Base-by-base conservation (phyloP, 2,113 vertebrate genomes). In the Pteronura brasiliensis region DNA sequence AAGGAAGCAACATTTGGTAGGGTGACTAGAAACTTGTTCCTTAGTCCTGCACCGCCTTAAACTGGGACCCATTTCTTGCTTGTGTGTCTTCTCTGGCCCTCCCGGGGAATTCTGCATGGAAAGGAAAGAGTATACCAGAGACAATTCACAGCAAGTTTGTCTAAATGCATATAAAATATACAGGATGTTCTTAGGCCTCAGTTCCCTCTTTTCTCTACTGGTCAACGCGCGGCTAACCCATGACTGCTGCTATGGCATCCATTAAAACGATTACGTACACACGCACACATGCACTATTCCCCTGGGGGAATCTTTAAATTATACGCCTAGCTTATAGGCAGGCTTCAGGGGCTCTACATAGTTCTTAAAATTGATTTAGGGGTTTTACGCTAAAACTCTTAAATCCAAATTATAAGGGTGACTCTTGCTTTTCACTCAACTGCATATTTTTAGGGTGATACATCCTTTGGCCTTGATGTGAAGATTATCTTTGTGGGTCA, bases 401-500 rank as follows among this genome's bases (percentile, higher is more conserved):
- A 79, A 27, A 29, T 93, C 29, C 6, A 81, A 57, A 77, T 89
- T 21, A 44, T 27, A 7, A 31, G 23, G 29, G 20, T 1, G 15
- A 83, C n/a, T 92, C 49, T 84, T 96, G 87, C 59, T 63, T 82
- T 95, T 95, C 61, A 42, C 52, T 86, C 79, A 76, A 42, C n/a
- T 88, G n/a, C 1, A 7, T 87, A 31, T 25, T 57, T 39, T 93
- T n/a, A 7, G 18, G 77, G 63, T 59, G 65, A 2, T 8, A 34
- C 2, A 69, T 87, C 11, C 72, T 72, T 52, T n/a, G 44, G 49
- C 44, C 52, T 92, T 92, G 44, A 92, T 92, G 57, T 83, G 93
- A 21, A 69, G 25, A 52, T 63, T 94, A 55, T 80, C 21, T 17
- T 25, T 71, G 76, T 63, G 67, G 44, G 27, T 90, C 36, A 72